These are phyloP conservation scores for Drosophila fuyamai DNA, from an alignment of 1,140 invertebrate genomes.

Conservation along the genomic window DNA sequence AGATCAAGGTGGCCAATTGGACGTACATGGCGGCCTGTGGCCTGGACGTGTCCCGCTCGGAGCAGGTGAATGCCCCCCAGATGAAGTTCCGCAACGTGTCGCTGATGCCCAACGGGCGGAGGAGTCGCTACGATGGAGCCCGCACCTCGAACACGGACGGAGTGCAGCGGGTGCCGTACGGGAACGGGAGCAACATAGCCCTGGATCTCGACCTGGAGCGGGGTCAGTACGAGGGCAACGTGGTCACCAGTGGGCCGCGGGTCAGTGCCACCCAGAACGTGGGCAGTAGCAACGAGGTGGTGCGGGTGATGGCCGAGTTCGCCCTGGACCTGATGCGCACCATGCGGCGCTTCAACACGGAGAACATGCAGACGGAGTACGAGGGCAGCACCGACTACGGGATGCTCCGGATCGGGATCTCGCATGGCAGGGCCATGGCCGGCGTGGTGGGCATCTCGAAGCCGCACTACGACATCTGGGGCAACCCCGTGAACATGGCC, in stretches of 20 bases:
- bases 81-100: conserved; percentile 75
- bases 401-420: conserved; percentile 88
- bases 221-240: conserved; percentile 68
- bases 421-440: conserved; percentile 93
- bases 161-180: conserved; percentile 58
- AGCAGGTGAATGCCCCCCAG: conserved; percentile 86
- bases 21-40: conserved; percentile 98
- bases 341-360: conserved; percentile 74
- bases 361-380: conserved; percentile 84
- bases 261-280: conserved; percentile 17
- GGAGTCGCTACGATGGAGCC: conserved; percentile 70
- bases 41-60: conserved; percentile 89
- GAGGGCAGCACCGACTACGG: conserved; percentile 86
- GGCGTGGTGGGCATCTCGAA: conserved; percentile 96
- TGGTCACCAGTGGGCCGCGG: conserved; percentile 32
- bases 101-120: conserved; percentile 73
- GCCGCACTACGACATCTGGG: conserved; percentile 95
- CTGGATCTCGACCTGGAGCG: conserved; percentile 63
- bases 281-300: conserved; percentile 79
- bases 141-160: conserved; percentile 47
- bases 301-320: conserved; percentile 88
- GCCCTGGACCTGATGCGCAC: conserved; percentile 80
- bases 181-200: conserved; percentile 66
- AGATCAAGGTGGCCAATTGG: conserved; percentile 97
- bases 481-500: conserved; percentile 97